These are phyloP conservation scores for Neoarius graeffei DNA, from an alignment of 2,113 vertebrate genomes.

Conservation along the genomic window DNA sequence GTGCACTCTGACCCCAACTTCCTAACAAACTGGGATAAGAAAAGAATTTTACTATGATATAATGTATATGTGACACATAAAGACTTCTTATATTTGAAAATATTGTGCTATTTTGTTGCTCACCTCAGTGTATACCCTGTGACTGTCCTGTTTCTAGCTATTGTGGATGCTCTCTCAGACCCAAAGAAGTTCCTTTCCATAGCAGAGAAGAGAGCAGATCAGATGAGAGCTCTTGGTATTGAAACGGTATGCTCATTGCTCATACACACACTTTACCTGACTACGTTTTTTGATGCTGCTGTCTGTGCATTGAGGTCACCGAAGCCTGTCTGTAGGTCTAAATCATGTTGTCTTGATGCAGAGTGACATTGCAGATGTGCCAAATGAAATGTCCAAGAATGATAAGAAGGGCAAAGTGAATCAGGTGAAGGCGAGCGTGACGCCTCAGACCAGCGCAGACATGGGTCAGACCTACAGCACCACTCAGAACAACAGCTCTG, in stretches of 20 bases:
- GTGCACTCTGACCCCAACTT: too few relatives aligned
- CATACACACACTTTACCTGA: background rate
- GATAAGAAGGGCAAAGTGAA: constrained; percentile 93
- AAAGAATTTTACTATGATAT: too few relatives aligned
- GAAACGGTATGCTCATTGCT: constrained; percentile 82
- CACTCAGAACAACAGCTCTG: constrained; percentile 75
- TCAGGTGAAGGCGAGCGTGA: constrained; percentile 86
- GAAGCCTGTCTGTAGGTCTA: background rate
- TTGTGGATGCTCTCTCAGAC: constrained; percentile 96
- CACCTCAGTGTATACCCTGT: background rate
- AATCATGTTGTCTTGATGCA: constrained; percentile 58
- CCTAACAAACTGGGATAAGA: too few relatives aligned
- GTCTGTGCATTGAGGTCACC: background rate
- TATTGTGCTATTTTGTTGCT: background rate
- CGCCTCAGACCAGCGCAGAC: constrained; percentile 90
- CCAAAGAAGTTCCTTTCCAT: constrained; percentile 99
- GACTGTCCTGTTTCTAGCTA: constrained; percentile 73
- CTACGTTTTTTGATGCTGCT: background rate
- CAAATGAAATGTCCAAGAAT: constrained; percentile 91
- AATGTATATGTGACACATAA: too few relatives aligned
- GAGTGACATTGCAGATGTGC: constrained; percentile 97
- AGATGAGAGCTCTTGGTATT: constrained; percentile 98
- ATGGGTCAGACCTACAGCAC: constrained; percentile 79
- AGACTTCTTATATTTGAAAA: background rate
- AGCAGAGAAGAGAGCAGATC: constrained; percentile 96